Evolutionary conservation across 1,140 invertebrate genomes (phyloP).

Genomic region (Diploscapter pachys): DNA sequence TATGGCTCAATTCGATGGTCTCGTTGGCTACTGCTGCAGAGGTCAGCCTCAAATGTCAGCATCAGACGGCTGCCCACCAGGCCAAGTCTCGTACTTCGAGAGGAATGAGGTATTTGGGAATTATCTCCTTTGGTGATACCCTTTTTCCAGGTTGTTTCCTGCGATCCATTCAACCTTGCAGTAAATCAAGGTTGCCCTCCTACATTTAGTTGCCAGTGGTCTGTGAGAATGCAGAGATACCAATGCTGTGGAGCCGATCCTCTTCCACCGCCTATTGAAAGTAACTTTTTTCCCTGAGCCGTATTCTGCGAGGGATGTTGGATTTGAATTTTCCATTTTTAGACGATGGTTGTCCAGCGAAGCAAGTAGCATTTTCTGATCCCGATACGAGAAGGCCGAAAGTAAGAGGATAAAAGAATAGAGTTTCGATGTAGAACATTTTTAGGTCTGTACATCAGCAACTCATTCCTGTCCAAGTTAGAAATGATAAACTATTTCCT

Average conservation of each 20-base stretch:
- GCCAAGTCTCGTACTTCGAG: conserved; percentile 39
- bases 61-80: conserved; percentile 37
- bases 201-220: conserved; percentile 37
- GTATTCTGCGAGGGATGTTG: neutral
- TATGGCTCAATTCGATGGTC: conserved; percentile 37
- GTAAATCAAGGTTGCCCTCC: conserved; percentile 32
- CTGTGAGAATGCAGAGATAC: conserved; percentile 32
- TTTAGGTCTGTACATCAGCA: conserved; percentile 29
- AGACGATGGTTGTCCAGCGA: conserved; percentile 35
- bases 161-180: conserved; percentile 33
- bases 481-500: conserved; percentile 28
- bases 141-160: conserved; percentile 19
- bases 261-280: conserved; percentile 31
- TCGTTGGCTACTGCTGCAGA: conserved; percentile 36
- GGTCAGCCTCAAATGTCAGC: conserved; percentile 20
- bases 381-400: conserved; percentile 34
- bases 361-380: conserved; percentile 35
- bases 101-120: conserved; percentile 24
- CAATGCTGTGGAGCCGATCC: conserved; percentile 38
- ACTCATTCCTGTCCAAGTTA: conserved; percentile 22
- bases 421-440: too few relatives aligned
- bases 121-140: too few relatives aligned
- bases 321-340: neutral
- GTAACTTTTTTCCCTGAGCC: conserved; percentile 10
- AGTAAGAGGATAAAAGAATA: neutral